These are phyloP conservation scores for Agriopis marginaria DNA, from an alignment of 2,888 invertebrate genomes.

Conservation along the genomic window DNA sequence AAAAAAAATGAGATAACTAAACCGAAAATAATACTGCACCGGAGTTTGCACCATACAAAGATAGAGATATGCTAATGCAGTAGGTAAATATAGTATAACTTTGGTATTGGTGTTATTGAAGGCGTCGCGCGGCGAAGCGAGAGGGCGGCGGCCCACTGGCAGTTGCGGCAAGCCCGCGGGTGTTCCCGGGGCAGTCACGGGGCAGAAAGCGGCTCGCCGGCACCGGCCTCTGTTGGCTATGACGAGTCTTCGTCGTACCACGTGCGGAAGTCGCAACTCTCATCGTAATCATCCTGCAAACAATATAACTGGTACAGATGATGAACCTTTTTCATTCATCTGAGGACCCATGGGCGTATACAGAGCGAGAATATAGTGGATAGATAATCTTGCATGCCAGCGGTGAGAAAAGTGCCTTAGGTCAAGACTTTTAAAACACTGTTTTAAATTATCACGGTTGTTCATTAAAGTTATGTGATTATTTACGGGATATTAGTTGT, in stretches of 20 bases:
- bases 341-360: too few species aligned
- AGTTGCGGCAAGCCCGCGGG: too few species aligned
- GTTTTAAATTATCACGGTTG: too few species aligned
- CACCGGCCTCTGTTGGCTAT: constrained; percentile 65
- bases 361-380: too few species aligned
- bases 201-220: constrained; percentile 43
- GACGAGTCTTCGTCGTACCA: constrained; percentile 84
- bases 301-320: constrained; percentile 11
- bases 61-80: constrained; percentile 66
- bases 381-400: too few species aligned
- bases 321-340: too few species aligned
- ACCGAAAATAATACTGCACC: constrained; percentile 68
- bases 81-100: constrained; percentile 68
- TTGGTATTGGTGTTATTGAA: constrained; percentile 80
- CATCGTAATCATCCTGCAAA: constrained; percentile 80
- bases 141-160: not conserved
- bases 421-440: too few species aligned
- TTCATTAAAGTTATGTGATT: too few species aligned
- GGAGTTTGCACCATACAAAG: constrained; percentile 59
- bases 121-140: constrained; percentile 30
- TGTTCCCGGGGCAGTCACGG: constrained; percentile 30
- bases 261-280: constrained; percentile 77
- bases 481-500: too few species aligned
- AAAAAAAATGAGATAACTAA: constrained; percentile 49
- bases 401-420: too few species aligned